Evolutionary conservation across 2,797 vertebrate genomes (phyloP).

Genomic region (Hafferia zeledoni): DNA sequence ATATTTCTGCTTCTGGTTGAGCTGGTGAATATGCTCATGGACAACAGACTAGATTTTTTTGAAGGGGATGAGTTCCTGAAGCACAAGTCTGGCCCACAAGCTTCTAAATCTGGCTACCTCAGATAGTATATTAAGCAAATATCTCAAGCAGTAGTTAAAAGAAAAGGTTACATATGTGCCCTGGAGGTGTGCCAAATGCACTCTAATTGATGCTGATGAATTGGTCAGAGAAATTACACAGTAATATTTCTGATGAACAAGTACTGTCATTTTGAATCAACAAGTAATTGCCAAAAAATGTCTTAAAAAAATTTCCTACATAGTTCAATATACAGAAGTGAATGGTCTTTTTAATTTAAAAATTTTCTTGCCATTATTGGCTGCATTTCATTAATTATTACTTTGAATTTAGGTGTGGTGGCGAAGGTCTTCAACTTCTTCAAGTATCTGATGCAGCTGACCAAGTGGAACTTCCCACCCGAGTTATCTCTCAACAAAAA

Average conservation of each 20-base stretch:
- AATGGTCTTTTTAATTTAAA: background rate
- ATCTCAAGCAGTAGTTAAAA: background rate
- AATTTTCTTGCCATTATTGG: background rate
- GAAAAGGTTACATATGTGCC: background rate
- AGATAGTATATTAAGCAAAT: background rate
- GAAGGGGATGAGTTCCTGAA: background rate
- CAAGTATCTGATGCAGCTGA: background rate
- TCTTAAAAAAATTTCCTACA: background rate
- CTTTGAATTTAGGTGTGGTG: background rate
- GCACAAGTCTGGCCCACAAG: background rate
- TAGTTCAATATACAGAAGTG: background rate
- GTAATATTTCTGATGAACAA: background rate
- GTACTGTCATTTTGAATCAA: background rate
- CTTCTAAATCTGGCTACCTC: background rate
- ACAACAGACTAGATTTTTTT: background rate
- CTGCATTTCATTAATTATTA: background rate
- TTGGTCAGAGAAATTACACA: background rate
- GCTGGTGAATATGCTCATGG: fast-evolving
- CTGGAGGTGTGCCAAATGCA: background rate
- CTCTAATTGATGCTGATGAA: background rate
- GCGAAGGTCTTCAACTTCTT: background rate
- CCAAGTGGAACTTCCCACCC: background rate
- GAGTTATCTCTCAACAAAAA: background rate
- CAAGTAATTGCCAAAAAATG: background rate
- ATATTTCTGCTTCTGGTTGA: background rate